Base-by-base conservation (phyloP, 2,888 invertebrate species). In the Euzophera pinguis region DNA sequence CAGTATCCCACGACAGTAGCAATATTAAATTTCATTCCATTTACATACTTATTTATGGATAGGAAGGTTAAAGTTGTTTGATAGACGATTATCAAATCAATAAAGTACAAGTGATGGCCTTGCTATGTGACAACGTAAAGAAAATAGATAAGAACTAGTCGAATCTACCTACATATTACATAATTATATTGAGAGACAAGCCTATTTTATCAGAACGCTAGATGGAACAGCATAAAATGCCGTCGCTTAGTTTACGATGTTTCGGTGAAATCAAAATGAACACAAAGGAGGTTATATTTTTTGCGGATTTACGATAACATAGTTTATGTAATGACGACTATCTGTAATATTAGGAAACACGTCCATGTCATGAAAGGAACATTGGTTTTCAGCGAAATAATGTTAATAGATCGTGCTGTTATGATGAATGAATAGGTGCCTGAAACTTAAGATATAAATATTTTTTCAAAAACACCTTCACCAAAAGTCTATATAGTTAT, bases 31-130 rank as follows among this genome's bases (percentile, higher is more conserved):
- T 80, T 78, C 78, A 85, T 85, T 85, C 84, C 85, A 82, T 73
- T 77, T 51, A 51, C 48, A 48, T 14, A 70, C 63, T 62, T 72
- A 62, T 63, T 67, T 67, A 71, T 67, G 67, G 68, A 65, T 67
- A 66, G 69, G 67, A 63, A 65, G 59, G 63, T 62, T 58, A 47
- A 55, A 58, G 62, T 67, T 71, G 67, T 69, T 73, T 67, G 61
- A 65, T 76, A 73, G 63, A 53, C 69, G 62, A 67, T 75, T 67
- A 69, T 71, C 69, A 67, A 77, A 77, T 66, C 67, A 74, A 74
- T 68, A 81, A 74, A 89, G 87, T 88, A 89, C 89, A 88, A 88
- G 78, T 71, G 75, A 84, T 75, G 82, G 86, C 89, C 87, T 87
- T 86, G 75, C 71, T 69, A 78, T 73, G 68, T 69, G 78, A 74